Conservation (phyloP, 2,797 vertebrate genomes). For the Neopelma chrysocephalum region DNA sequence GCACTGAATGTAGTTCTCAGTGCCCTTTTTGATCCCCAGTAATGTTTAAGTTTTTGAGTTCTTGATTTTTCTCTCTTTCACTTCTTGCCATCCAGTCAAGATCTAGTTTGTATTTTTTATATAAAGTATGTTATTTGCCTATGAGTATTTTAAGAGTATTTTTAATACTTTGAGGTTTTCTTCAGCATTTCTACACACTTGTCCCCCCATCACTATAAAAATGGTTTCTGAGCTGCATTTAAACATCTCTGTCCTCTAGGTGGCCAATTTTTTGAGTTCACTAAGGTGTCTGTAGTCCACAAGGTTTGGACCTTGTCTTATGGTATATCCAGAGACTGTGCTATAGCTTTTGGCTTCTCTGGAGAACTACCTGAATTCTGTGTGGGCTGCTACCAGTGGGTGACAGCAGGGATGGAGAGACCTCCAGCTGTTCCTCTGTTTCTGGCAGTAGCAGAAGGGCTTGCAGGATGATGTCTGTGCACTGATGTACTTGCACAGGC, state of each 20-base stretch:
- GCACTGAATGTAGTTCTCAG: background rate
- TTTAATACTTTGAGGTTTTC: background rate
- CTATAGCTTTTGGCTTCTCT: background rate
- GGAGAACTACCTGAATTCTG: background rate
- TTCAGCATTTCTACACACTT: background rate
- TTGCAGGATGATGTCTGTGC: background rate
- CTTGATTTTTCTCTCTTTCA: background rate
- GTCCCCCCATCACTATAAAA: fast-evolving
- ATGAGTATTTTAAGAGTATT: background rate
- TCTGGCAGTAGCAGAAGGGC: background rate
- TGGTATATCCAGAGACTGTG: background rate
- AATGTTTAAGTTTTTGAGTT: background rate
- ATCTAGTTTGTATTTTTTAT: background rate
- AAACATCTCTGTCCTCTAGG: background rate
- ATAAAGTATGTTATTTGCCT: background rate
- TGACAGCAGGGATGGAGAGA: background rate
- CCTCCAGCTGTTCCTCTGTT: background rate
- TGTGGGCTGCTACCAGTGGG: background rate
- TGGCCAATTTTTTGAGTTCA: background rate
- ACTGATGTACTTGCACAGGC: background rate
- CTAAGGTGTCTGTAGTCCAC: background rate
- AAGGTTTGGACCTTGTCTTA: background rate
- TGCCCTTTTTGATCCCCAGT: background rate
- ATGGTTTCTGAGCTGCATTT: background rate
- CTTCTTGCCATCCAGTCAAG: background rate